Percentiles rank a stretch among this genome's conserved stretches.
Evolutionary conservation across 2,888 invertebrate genomes (phyloP).

Genomic region (Cyclophora albipunctata): DNA sequence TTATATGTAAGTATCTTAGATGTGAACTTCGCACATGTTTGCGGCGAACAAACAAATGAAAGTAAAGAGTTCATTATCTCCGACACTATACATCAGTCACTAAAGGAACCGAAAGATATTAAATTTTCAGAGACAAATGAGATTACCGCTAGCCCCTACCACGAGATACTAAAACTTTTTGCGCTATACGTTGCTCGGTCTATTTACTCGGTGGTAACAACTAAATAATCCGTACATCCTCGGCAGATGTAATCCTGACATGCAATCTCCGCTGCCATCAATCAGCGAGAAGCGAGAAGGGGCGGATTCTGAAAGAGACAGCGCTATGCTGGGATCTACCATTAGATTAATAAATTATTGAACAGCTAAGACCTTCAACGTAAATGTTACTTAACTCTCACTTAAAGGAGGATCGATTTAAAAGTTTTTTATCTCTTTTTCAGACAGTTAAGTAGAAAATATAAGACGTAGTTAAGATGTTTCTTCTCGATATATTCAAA

Average conservation of each 20-base stretch:
- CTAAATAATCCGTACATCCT: constrained; percentile 69
- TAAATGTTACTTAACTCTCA: no score
- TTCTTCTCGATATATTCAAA: background rate
- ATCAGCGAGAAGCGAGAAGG: constrained; percentile 37
- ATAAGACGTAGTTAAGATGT: background rate
- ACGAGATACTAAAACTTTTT: constrained; percentile 23
- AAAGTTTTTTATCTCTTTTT: background rate
- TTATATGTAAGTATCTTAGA: no score
- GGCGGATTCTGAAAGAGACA: constrained; percentile 6
- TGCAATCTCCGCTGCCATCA: constrained; percentile 70
- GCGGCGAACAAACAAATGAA: no score
- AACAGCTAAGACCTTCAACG: background rate
- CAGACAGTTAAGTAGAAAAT: background rate
- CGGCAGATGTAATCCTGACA: constrained; percentile 69
- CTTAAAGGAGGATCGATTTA: no score
- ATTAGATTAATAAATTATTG: constrained; percentile 1
- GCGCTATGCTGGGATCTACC: constrained; percentile 6
- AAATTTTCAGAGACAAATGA: constrained; percentile 21
- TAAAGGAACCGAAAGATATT: no score
- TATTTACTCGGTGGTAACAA: constrained; percentile 51
- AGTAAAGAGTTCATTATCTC: no score
- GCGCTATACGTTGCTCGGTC: constrained; percentile 35
- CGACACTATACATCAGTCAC: no score
- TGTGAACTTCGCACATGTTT: no score
- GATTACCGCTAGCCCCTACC: constrained; percentile 25